Base-by-base conservation (phyloP, 2,888 invertebrate species). In the Lysandra bellargus region DNA sequence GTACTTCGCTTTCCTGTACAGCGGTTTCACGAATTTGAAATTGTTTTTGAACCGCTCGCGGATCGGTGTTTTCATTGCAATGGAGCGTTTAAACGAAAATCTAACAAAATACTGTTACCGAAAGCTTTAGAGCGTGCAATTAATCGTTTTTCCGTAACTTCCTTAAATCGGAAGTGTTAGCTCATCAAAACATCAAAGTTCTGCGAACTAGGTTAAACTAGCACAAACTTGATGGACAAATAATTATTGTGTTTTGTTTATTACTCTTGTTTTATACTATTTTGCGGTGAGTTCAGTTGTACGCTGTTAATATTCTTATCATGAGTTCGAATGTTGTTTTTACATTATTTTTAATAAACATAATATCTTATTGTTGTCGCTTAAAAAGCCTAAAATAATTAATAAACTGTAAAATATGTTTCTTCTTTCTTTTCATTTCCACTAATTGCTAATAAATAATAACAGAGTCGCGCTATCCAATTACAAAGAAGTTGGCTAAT, bases 1-100 rank as follows among this genome's bases (percentile, higher is more conserved):
- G 17, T 82, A 81, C 81, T 85, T 89, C 1, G 88, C 81, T 85
- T 89, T 91, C 81, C 85, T 88, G 80, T 93, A 94, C 73, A 94
- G 86, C 6, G 94, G 94, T 87, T 88, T 89, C 0, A 94, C 94
- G 64, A 91, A 88, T 81, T 85, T 84, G 14, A 87, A 82, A 74
- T 90, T 89, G 17, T 84, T 87, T 83, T 87, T 88, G 60, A 93
- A 93, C 84, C 89, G 91, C 76, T 88, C 86, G 77, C 85, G 85
- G 30, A 81, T 80, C 57, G 81, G 81, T 79, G 81, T 83, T 80
- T 82, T 81, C 83, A 85, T 84, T 82, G 80, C 82, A 83, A 79
- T 80, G 80, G 81, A 82, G 83, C 81, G 84, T 82, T 84, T 83
- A 69, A 80, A 81, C 80, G 82, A 82, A 84, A 82, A 81, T 82